Conservation (phyloP, 2,113 vertebrate genomes). For the Peromyscus californicus region DNA sequence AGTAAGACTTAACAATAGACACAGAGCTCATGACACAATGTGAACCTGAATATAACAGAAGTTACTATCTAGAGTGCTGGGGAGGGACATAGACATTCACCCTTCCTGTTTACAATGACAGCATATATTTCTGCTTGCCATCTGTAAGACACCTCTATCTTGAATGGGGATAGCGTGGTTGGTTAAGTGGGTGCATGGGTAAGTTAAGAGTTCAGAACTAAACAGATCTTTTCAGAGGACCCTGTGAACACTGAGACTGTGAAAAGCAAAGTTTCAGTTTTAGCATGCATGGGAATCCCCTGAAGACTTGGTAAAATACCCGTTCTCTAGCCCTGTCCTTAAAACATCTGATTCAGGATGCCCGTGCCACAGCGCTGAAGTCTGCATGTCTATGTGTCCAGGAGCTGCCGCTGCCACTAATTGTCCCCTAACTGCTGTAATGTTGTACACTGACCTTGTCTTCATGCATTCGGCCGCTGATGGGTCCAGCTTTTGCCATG, state of each 20-base stretch:
- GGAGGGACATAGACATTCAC: neutral
- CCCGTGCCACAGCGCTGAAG: neutral
- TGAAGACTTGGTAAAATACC: neutral
- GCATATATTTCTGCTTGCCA: neutral
- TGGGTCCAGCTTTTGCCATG: neutral
- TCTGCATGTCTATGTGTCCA: neutral
- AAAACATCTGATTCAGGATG: neutral
- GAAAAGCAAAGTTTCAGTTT: neutral
- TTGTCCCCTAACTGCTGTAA: neutral
- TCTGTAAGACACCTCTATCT: neutral
- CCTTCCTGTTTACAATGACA: neutral
- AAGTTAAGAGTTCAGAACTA: neutral
- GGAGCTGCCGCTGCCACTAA: too few relatives aligned
- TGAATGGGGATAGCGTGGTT: neutral
- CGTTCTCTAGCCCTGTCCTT: neutral
- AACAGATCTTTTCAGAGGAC: neutral
- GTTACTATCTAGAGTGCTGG: neutral
- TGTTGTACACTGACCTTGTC: neutral
- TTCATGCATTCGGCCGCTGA: neutral
- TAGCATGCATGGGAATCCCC: neutral
- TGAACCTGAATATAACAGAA: neutral
- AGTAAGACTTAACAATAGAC: neutral
- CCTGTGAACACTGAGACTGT: neutral
- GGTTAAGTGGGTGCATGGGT: neutral
- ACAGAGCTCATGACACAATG: neutral